phyloP scores from a whole-genome alignment of 64 coral and sea anemone species.

The Actinia equina region DNA sequence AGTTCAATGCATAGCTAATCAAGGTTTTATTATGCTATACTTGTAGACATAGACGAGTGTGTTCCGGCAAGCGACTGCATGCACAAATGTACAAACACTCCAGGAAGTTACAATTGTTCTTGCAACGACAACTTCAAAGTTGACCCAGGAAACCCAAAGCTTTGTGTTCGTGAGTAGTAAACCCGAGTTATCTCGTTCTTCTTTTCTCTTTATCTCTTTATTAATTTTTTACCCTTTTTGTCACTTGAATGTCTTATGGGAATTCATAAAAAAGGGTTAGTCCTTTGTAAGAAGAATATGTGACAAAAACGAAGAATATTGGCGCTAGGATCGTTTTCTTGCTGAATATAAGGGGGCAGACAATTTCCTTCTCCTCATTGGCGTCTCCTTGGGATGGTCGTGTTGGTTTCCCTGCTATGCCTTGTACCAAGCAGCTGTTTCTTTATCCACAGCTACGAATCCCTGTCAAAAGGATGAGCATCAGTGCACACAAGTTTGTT shows the following conservation, averaged over 20 bases:
- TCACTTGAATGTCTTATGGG: no score
- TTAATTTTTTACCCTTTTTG: no score
- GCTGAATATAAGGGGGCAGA: neutral
- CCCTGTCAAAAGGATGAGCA: neutral
- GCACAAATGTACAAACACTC: constrained; percentile 43
- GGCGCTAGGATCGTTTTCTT: no score
- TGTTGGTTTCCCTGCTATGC: neutral
- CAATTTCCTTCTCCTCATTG: neutral
- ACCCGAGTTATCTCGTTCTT: no score
- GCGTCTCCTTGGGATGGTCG: no score
- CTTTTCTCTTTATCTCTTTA: no score
- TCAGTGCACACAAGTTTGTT: constrained; percentile 21
- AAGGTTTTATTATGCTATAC: neutral
- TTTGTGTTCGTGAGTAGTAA: constrained; percentile 40
- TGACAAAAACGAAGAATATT: no score
- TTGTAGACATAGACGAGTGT: constrained; percentile 38
- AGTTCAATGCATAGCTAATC: neutral
- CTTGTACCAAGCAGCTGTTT: neutral
- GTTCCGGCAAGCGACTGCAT: neutral
- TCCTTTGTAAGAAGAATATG: no score
- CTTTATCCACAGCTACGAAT: constrained; percentile 12
- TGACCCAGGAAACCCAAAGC: constrained; percentile 10
- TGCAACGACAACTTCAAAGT: constrained; percentile 26
- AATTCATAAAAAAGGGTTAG: no score
- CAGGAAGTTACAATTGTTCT: constrained; percentile 50